These are phyloP conservation scores for Phengaris alcon DNA, from an alignment of 2,888 invertebrate species.

Conservation along the genomic window DNA sequence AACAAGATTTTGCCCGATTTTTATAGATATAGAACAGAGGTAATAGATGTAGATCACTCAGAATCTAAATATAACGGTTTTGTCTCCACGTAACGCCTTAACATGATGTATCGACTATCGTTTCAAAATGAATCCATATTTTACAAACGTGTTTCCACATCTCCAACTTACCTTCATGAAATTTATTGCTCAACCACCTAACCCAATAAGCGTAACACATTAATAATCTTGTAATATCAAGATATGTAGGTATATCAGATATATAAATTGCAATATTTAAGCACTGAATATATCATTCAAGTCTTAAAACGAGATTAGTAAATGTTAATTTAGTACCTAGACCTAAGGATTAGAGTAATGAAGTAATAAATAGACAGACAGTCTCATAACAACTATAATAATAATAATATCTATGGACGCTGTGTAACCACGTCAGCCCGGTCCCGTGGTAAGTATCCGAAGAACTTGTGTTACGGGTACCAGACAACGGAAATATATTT, in stretches of 20 bases:
- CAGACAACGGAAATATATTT: too few species aligned
- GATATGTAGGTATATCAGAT: conserved; percentile 35
- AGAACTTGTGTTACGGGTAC: too few species aligned
- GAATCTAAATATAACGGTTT: neutral
- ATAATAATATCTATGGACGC: too few species aligned
- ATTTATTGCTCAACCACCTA: conserved; percentile 30
- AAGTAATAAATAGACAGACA: neutral
- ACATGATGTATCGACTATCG: neutral
- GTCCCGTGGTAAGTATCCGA: too few species aligned
- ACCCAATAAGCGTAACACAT: conserved; percentile 32
- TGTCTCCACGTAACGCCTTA: neutral
- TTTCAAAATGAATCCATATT: conserved; percentile 8
- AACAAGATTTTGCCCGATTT: too few species aligned
- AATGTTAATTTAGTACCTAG: conserved; percentile 34
- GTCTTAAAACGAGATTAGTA: conserved; percentile 34
- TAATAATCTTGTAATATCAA: conserved; percentile 32
- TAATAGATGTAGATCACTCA: neutral
- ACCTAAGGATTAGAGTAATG: neutral
- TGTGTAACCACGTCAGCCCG: too few species aligned
- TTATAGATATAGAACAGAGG: too few species aligned
- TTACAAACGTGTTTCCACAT: conserved; percentile 12
- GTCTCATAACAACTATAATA: too few species aligned
- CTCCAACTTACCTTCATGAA: conserved; percentile 9
- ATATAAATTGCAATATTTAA: conserved; percentile 35
- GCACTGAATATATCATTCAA: conserved; percentile 38